Evolutionary conservation across 2,888 invertebrate species (phyloP).

Genomic region (Plagodis dolabraria): DNA sequence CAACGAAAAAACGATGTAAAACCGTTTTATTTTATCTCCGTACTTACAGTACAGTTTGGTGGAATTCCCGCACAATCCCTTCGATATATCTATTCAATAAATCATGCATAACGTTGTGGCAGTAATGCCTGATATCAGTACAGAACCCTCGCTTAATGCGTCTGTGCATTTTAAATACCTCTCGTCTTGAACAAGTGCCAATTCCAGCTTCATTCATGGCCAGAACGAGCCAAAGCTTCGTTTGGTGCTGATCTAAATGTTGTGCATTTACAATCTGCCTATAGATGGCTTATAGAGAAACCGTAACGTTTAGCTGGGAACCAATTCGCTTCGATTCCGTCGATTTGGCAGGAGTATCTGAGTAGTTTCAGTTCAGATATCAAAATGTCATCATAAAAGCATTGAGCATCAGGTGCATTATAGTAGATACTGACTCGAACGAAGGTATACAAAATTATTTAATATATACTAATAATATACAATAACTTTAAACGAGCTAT

Average conservation of each 20-base stretch:
- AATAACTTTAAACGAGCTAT: too few species aligned
- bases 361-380: background rate
- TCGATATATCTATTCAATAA: conserved; percentile 34
- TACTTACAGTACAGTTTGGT: conserved; percentile 8
- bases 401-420: too few species aligned
- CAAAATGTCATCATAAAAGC: background rate
- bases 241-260: conserved; percentile 27
- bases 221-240: conserved; percentile 33
- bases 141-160: conserved; percentile 44
- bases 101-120: conserved; percentile 45
- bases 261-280: conserved; percentile 23
- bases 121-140: conserved; percentile 50
- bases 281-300: conserved; percentile 1
- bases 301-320: conserved; percentile 10
- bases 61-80: conserved; percentile 8
- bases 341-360: background rate
- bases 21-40: background rate
- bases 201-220: conserved; percentile 34
- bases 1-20: too few species aligned
- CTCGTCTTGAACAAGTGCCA: conserved; percentile 39
- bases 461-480: too few species aligned
- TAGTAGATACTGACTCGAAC: too few species aligned
- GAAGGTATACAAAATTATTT: too few species aligned
- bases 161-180: conserved; percentile 44
- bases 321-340: conserved; percentile 1